Evolutionary conservation across 2,797 vertebrate genomes (phyloP), one percentile per base, ranked within the genome.

Genomic region (Discoglossus pictus): DNA sequence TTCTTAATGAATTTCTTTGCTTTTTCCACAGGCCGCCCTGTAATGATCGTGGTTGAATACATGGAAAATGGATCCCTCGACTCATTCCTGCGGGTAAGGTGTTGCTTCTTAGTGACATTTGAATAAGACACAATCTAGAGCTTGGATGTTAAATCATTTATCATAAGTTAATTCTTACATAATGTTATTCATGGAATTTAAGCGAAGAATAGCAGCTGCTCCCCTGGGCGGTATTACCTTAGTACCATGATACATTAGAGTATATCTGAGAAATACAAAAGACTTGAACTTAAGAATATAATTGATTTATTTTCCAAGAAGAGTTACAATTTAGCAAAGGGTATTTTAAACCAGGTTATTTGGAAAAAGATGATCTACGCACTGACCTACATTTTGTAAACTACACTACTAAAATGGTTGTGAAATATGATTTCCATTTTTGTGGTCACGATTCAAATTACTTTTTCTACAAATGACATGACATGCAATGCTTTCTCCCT

Each of bases 41-140:
- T 98, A 77, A 98, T 98, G 95, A 98, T 98, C 44, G 95, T 98
- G 75, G 95, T 97, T 83, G 95, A 98, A 82, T 96, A 94, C 73
- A 94, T 98, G 94, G 95, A 98, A 81, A 98, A 98, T 56, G 95
- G 95, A 84, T 97, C 95, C 7, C 83, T 98, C 54, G 95, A 98
- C 86, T 97, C 95, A 9, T 98, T 98, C 80, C 84, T 98, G 74
- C 87, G 95, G 90, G 95, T 98, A 79, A 94, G 91, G 63, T 81
- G 56, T 73, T 75, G 74, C 85, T 87, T 84, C 73, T 72, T 79
- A 61, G 70, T 81, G 75, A 65, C 62, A 79, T 86, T 86, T 84
- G 80, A 84, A 84, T 86, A 76, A 80, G 74, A 78, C 73, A 52
- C 77, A 68, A 8, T 82, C 80, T 74, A 78, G 69, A 75, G 59